These are phyloP conservation scores for Dryococelus australis DNA, from an alignment of 2,888 invertebrate genomes.

Conservation along the genomic window DNA sequence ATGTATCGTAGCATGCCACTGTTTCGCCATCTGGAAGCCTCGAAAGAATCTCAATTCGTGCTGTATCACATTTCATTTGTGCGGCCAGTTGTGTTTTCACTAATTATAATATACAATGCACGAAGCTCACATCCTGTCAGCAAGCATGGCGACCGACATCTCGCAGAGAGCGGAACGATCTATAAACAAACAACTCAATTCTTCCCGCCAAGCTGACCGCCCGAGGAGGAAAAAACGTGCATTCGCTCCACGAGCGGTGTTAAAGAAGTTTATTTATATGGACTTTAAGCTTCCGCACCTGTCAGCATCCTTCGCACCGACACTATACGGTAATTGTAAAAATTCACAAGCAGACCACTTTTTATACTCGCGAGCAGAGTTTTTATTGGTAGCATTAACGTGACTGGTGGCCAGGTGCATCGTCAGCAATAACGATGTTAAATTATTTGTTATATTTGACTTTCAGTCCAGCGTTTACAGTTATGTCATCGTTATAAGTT, in stretches of 20 bases:
- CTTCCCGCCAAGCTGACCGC: neutral
- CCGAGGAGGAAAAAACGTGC: neutral
- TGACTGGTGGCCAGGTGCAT: neutral
- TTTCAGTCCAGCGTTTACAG: too few species aligned
- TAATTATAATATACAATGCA: neutral
- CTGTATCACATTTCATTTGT: too few species aligned
- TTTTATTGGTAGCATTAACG: neutral
- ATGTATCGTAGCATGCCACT: too few species aligned
- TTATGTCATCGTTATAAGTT: too few species aligned
- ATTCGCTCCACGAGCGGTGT: neutral
- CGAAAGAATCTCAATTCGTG: too few species aligned
- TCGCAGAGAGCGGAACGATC: neutral
- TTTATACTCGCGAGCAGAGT: neutral
- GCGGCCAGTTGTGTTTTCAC: too few species aligned
- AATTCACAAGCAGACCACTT: neutral
- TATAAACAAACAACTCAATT: neutral
- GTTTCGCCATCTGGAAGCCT: too few species aligned
- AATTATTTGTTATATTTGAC: too few species aligned
- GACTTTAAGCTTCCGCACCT: neutral
- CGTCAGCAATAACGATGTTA: neutral
- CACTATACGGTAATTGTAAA: neutral
- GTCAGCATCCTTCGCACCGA: neutral
- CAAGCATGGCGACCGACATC: neutral
- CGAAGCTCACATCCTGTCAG: neutral
- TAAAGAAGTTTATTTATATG: neutral